A percentile compares a stretch with the other conserved stretches of the same genome.
Conservation (phyloP, 1,140 invertebrate genomes). For the Adelges cooleyi region DNA sequence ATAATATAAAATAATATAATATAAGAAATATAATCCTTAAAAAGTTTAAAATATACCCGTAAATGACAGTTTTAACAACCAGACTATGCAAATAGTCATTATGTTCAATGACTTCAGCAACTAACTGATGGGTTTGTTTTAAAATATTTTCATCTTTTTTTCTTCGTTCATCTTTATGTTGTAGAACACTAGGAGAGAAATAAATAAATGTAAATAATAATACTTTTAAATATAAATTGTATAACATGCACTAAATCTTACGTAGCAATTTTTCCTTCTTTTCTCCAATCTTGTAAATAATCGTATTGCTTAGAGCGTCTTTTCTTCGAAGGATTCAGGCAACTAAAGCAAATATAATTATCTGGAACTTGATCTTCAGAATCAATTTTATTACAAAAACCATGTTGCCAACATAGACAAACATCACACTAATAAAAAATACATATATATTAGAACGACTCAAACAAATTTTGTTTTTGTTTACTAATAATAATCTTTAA, state of each 20-base stretch:
- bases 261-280: conserved; percentile 61
- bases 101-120: conserved; percentile 11
- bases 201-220: no score
- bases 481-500: no score
- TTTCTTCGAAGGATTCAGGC: conserved; percentile 60
- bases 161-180: conserved; percentile 25
- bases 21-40: background rate
- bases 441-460: no score
- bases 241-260: conserved; percentile 32
- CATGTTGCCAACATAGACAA: conserved; percentile 90
- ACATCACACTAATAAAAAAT: conserved; percentile 77
- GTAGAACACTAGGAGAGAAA: background rate
- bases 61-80: conserved; percentile 14
- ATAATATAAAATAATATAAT: conserved; percentile 1
- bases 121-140: conserved; percentile 15
- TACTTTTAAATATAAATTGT: conserved; percentile 22
- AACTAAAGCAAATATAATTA: conserved; percentile 81
- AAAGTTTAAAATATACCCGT: conserved; percentile 6
- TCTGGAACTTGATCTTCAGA: conserved; percentile 71
- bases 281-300: conserved; percentile 79
- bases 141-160: conserved; percentile 26
- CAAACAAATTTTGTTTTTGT: no score
- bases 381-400: conserved; percentile 71
- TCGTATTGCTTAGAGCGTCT: conserved; percentile 57
- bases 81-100: conserved; percentile 24